Conservation (phyloP, 2,113 vertebrate genomes). For the Thryonomys swinderianus region DNA sequence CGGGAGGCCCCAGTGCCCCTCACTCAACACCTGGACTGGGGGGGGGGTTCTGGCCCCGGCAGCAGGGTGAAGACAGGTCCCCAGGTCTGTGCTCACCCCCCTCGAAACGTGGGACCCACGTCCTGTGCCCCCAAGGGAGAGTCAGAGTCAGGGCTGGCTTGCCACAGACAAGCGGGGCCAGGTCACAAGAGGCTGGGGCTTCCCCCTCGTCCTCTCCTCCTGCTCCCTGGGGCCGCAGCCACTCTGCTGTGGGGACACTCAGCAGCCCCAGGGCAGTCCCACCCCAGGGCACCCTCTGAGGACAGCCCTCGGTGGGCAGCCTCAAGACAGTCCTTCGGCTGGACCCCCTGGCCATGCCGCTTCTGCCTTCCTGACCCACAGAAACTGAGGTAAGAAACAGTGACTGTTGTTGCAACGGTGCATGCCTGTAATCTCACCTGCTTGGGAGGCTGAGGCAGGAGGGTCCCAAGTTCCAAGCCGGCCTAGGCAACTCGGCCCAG, state of each 20-base stretch:
- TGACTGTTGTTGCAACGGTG: not conserved
- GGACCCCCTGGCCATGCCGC: not conserved
- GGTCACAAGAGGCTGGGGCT: not conserved
- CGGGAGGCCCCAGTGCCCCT: accelerated
- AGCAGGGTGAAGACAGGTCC: not conserved
- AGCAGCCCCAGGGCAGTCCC: not conserved
- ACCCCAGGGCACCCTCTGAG: not conserved
- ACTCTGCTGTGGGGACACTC: not conserved
- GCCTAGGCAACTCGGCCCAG: not conserved
- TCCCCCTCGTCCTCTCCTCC: not conserved
- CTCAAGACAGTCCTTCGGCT: not conserved
- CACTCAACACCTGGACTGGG: not conserved
- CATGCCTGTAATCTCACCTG: not conserved
- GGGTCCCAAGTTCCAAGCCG: not conserved
- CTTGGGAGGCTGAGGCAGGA: not conserved
- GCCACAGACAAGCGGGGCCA: not conserved
- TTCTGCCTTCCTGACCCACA: not conserved
- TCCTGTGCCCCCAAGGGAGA: not conserved
- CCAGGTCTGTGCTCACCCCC: not conserved
- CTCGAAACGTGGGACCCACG: not conserved
- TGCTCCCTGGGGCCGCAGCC: not conserved
- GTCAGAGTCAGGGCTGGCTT: not conserved
- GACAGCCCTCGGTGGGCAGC: not conserved
- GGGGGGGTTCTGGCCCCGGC: too few species aligned
- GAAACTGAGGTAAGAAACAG: not conserved